A percentile compares a stretch with the other conserved stretches of the same genome.
Conservation (phyloP, 2,113 vertebrate species). For the Bujurquina vittata region DNA sequence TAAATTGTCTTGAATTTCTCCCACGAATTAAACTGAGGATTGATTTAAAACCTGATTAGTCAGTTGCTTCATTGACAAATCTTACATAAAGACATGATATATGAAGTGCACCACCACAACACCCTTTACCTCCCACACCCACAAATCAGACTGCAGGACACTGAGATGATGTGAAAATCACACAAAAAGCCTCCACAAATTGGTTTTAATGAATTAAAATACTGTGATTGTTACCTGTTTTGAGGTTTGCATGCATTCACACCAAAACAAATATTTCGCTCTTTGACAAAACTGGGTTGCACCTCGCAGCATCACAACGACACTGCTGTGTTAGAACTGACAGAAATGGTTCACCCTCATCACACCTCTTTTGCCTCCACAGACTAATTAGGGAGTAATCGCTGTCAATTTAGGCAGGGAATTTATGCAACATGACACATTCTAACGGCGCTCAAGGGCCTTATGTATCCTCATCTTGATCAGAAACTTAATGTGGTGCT, state of each 20-base stretch:
- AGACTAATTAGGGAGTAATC: conserved; percentile 74
- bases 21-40: background rate
- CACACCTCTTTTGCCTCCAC: conserved; percentile 57
- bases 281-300: conserved; percentile 50
- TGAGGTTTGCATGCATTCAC: background rate
- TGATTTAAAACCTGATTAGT: background rate
- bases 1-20: background rate
- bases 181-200: background rate
- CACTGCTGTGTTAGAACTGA: conserved; percentile 43
- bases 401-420: conserved; percentile 67
- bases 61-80: background rate
- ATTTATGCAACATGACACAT: conserved; percentile 73
- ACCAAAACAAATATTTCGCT: conserved; percentile 10
- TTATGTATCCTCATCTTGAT: conserved; percentile 57
- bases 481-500: conserved; percentile 65
- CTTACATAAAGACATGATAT: background rate
- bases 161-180: background rate
- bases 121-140: background rate
- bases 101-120: background rate
- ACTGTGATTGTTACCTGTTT: background rate
- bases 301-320: conserved; percentile 17
- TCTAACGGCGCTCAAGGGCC: conserved; percentile 55
- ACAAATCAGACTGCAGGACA: background rate
- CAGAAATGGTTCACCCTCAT: conserved; percentile 68
- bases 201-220: background rate